Evolutionary conservation across 2,888 invertebrate genomes (phyloP), one percentile per base, ranked within the genome.

Genomic region (Diarsia mendica): DNA sequence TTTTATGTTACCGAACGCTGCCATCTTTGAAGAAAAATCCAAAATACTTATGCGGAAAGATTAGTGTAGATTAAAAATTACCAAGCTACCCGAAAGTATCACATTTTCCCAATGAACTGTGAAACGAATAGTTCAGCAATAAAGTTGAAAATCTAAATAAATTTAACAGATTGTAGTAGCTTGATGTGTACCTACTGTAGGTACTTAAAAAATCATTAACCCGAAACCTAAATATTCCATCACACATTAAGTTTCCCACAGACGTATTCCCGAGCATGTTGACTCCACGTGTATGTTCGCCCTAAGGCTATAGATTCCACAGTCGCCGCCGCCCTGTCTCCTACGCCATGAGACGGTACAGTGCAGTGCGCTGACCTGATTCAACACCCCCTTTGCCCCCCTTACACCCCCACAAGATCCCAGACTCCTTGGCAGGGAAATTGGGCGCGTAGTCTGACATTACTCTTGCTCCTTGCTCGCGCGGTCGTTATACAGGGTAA

Each of bases 331-430:
- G 84, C 90, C 88, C 89, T 88, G 94, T 94, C 92, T 92, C 89
- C 89, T 88, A 89, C 87, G 86, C 87, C 86, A 87, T 89, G 87
- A 89, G 91, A 86, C 86, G 88, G 75, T 90, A 91, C 91, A 94
- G 94, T 91, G 92, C 93, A 94, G 94, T 91, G 92, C 93, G 92
- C 87, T 93, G 94, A 94, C 94, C 94, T 87, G 89, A 84, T 89
- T 88, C 84, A 33, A 72, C 66, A 39, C 71, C 64, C 79, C 75
- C 48, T 51, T 51, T 46, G 74, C 67, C 53, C 79, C 72, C 79
- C 76, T 66, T 65, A 72, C 39, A 68, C 70, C 76, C 83, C 76
- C 65, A 69, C 66, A 78, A 68, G 80, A 77, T 72, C 77, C 75
- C 91, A 94, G 94, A 94, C 94, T 90, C 88, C 81, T 87, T 85